These are phyloP conservation scores for Trichosurus vulpecula DNA, from an alignment of 2,797 vertebrate genomes.

Conservation along the genomic window DNA sequence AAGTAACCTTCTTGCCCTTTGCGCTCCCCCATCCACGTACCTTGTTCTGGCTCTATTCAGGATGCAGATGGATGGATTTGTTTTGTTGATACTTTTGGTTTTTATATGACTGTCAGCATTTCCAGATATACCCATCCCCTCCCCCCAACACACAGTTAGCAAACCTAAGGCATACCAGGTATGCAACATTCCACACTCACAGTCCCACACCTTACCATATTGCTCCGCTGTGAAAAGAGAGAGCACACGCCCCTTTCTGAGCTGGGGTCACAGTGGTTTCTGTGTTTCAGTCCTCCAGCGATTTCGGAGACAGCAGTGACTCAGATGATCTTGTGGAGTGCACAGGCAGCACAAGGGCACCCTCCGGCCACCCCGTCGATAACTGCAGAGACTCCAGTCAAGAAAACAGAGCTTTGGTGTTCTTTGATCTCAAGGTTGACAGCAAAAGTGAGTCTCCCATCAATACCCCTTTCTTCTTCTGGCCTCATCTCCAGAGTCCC, in stretches of 20 bases:
- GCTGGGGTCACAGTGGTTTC: slow-evolving; percentile 48
- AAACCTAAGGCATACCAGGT: background rate
- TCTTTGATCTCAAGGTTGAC: slow-evolving; percentile 81
- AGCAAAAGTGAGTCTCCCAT: slow-evolving; percentile 77
- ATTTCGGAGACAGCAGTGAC: slow-evolving; percentile 56
- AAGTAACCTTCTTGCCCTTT: background rate
- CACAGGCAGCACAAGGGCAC: slow-evolving; percentile 38
- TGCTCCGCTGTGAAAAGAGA: background rate
- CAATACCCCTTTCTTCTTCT: slow-evolving; percentile 10
- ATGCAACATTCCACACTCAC: background rate
- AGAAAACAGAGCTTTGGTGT: slow-evolving; percentile 75
- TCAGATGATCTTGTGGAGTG: slow-evolving; percentile 39
- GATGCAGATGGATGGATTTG: background rate
- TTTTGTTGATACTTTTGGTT: background rate
- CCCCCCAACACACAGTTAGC: background rate
- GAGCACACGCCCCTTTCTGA: background rate
- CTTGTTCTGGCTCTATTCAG: background rate
- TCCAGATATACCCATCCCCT: background rate
- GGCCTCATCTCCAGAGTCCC: slow-evolving; percentile 22
- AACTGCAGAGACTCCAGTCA: background rate
- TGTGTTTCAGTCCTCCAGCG: slow-evolving; percentile 71
- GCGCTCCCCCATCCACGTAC: background rate
- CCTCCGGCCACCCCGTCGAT: background rate
- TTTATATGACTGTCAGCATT: background rate
- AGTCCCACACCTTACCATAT: background rate